These are phyloP conservation scores for Delia radicum DNA, from an alignment of 1,140 invertebrate species.

Conservation along the genomic window DNA sequence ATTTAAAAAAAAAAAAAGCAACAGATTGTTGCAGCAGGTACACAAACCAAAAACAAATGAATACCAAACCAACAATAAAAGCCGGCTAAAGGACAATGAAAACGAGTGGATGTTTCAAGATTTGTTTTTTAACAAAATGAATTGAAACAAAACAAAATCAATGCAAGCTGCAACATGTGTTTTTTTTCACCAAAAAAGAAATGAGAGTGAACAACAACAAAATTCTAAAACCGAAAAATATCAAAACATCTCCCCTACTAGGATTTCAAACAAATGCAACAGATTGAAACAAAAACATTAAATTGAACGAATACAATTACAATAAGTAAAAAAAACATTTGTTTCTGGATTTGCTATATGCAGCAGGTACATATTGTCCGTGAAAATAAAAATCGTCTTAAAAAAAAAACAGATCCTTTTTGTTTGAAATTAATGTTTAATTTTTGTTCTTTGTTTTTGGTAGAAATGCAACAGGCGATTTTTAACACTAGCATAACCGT, in stretches of 20 bases:
- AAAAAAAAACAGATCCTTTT: no score
- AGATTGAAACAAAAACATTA: not conserved
- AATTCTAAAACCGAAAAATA: not conserved
- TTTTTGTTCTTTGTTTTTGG: no score
- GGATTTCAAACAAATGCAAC: not conserved
- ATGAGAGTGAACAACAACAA: not conserved
- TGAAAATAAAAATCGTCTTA: not conserved
- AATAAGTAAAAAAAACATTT: not conserved
- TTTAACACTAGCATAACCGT: no score
- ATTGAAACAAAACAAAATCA: not conserved
- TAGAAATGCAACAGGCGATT: no score
- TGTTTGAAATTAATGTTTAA: no score
- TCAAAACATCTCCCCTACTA: not conserved
- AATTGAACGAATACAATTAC: not conserved
- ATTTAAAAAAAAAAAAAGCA: not conserved
- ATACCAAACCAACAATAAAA: not conserved
- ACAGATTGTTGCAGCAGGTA: not conserved
- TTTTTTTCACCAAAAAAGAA: not conserved
- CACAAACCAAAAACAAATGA: not conserved
- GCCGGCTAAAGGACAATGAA: not conserved
- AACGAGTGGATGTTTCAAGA: not conserved
- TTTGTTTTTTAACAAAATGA: not conserved
- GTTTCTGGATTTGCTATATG: not conserved
- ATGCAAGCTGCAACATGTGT: not conserved
- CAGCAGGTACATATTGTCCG: not conserved